Base-by-base conservation (phyloP, 2,113 vertebrate genomes). In the Pseudorectes ferrugineus region DNA sequence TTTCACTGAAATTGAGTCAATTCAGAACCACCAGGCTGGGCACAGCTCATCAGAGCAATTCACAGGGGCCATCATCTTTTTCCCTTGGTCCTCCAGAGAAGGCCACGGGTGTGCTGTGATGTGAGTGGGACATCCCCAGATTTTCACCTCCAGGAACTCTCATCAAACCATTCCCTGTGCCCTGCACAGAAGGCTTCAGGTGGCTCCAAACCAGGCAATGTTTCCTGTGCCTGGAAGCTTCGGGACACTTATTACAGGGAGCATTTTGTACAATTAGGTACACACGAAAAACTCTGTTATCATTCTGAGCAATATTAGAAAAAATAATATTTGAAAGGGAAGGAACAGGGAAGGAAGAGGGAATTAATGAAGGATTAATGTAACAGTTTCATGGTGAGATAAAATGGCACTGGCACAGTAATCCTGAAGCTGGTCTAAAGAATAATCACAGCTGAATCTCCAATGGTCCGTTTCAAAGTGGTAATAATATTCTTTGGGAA, bases 41-140 rank as follows among this genome's bases (percentile, higher is more conserved):
- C 18, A 49, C 33, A 55, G 42, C 22, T 66, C 48, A 57, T 3
- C 19, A 63, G 28, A 58, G 26, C n/a, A 43, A 36, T 16, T 55
- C 63, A 19, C 21, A 19, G 1, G 14, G 24, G 9, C 9, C 23
- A 16, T 58, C 43, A 65, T 8, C 26, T 58, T 36, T 45, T 46
- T 10, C 42, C 43, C 26, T 33, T 10, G 19, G 17, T 12, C 49
- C 78, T 52, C 52, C 55, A 36, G 61, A 42, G 12, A 11, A 43
- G 26, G 42, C 21, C 29, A 7, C 3, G 16, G 11, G 23, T 6
- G 20, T 23, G 38, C 51, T 33, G 10, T 15, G 28, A 1, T 2
- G 2, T 3, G 25, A 15, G 6, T 4, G 33, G 40, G 51, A n/a
- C 6, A 3, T 3, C 2, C 1, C 0, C 1, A 35, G 55, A 31